Percentiles rank a stretch among this genome's conserved stretches.
These are phyloP conservation scores for Pelodiscus sinensis DNA, from an alignment of 2,113 vertebrate genomes.

Conservation along the genomic window DNA sequence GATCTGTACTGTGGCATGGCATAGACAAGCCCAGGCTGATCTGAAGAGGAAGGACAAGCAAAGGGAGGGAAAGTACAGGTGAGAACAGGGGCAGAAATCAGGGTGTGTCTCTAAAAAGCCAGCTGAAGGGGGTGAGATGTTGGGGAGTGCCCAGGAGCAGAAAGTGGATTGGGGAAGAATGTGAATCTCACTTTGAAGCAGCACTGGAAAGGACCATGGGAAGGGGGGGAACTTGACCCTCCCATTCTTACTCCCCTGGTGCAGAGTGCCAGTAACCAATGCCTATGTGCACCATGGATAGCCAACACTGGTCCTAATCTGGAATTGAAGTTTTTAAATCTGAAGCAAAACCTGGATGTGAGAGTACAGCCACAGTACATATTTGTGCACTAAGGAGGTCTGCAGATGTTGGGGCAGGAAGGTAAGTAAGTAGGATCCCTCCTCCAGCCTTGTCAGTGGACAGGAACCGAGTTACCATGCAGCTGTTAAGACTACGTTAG, in stretches of 20 bases:
- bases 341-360: not conserved
- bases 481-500: not conserved
- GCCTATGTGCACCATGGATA: not conserved
- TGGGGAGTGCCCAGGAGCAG: not conserved
- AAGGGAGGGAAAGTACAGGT: not conserved
- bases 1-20: not conserved
- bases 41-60: not conserved
- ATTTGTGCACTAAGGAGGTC: not conserved
- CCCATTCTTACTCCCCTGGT: not conserved
- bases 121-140: not conserved
- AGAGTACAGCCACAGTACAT: not conserved
- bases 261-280: not conserved
- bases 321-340: not conserved
- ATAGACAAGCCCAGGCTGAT: not conserved
- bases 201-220: not conserved
- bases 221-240: not conserved
- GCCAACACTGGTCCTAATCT: not conserved
- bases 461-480: not conserved
- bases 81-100: not conserved
- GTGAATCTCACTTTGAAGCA: not conserved
- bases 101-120: not conserved
- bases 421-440: fast-evolving
- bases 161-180: not conserved
- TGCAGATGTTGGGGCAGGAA: not conserved
- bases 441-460: not conserved